Evolutionary conservation across 2,888 invertebrate genomes (phyloP), one percentile per base, ranked within the genome.

Genomic region (Acrocyrtus sp.): DNA sequence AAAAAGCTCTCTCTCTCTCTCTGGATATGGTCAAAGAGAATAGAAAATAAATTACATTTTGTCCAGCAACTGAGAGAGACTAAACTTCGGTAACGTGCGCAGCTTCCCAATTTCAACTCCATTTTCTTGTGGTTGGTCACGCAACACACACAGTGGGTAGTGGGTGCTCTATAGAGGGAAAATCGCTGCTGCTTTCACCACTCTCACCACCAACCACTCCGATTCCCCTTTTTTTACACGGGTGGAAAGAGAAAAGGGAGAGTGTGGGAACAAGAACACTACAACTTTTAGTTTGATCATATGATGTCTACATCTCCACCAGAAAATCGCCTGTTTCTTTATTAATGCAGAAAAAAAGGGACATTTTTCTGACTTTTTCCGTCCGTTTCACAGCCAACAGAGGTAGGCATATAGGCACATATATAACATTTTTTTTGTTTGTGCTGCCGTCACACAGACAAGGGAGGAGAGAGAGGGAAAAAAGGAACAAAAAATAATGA

Each of bases 21-120:
- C 17, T 41, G 41, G 41, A 41, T 15, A 41, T n/a, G 15, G 41
- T n/a, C n/a, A n/a, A n/a, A n/a, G n/a, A n/a, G n/a, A n/a, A n/a
- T n/a, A n/a, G 45, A 60, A 60, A 67, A 67, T 67, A 67, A 67
- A 67, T 67, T 67, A 67, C 67, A 60, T 68, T 68, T 67, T 51
- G 26, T 26, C 41, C 50, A 10, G 19, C 24, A 21, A 45, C 39
- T 19, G 17, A 53, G 26, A 47, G 27, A 53, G 60, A 62, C 41
- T 54, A 43, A 48, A 39, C n/a, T 27, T 10, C 21, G 62, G 22
- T 56, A 57, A 73, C 73, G 73, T 73, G 73, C 61, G 27, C 61
- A 66, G 73, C 56, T 61, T 72, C 45, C 66, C 66, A 66, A 72
- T 66, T 47, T 66, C 56, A 57, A 57, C 57, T 56, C 29, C 41